Conservation (phyloP, 2,113 vertebrate genomes). For the Sceloporus tristichus region DNA sequence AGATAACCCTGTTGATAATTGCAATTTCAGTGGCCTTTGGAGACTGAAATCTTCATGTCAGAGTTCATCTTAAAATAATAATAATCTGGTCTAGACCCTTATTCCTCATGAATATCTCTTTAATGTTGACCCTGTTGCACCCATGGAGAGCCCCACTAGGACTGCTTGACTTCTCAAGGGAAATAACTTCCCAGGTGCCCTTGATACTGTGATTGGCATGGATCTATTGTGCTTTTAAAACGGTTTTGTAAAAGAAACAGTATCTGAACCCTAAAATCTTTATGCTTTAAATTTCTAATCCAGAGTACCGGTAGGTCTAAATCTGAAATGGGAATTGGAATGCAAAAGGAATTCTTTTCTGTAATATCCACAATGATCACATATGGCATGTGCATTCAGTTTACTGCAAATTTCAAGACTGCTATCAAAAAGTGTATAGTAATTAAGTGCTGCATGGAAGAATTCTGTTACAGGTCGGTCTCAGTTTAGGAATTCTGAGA, state of each 20-base stretch:
- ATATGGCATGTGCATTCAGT: neutral
- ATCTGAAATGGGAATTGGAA: constrained; percentile 24
- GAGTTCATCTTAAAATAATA: neutral
- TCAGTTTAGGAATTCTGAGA: neutral
- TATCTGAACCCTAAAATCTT: neutral
- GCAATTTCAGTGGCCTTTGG: neutral
- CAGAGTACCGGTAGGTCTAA: neutral
- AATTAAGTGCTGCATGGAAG: neutral
- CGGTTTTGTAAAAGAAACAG: too few relatives aligned
- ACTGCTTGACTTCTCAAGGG: neutral
- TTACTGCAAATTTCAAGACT: neutral
- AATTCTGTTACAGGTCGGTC: neutral
- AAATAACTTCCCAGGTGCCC: neutral
- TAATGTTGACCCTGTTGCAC: neutral
- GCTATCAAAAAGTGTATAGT: neutral
- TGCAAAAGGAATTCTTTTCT: neutral
- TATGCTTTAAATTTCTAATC: constrained; percentile 9
- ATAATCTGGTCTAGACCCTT: neutral
- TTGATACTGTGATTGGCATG: neutral
- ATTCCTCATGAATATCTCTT: fast-evolving
- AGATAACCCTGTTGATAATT: neutral
- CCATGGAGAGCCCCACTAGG: neutral
- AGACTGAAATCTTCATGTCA: neutral
- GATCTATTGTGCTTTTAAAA: neutral
- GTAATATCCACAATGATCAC: neutral